These are phyloP conservation scores for Dermochelys coriacea DNA, from an alignment of 2,797 vertebrate species.

Conservation along the genomic window DNA sequence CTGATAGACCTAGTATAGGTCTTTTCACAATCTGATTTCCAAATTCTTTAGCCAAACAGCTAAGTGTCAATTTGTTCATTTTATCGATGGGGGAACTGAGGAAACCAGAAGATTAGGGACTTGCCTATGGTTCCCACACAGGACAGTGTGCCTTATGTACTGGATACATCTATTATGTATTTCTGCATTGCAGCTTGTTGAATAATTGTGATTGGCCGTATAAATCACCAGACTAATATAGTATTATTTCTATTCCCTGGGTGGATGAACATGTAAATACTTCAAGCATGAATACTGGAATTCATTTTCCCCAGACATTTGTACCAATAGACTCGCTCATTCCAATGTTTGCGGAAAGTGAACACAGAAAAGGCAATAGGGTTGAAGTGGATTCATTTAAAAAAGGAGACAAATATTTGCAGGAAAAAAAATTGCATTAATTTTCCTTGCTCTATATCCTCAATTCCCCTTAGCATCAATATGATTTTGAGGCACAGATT, in stretches of 20 bases:
- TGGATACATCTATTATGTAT: neutral
- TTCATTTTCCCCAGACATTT: neutral
- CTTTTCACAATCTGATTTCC: neutral
- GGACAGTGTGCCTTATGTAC: neutral
- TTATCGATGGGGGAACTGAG: neutral
- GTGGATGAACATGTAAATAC: neutral
- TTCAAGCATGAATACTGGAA: neutral
- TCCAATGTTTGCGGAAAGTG: neutral
- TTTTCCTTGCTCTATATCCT: conserved; percentile 35
- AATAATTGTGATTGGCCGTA: neutral
- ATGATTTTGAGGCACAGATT: conserved; percentile 20
- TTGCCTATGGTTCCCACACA: neutral
- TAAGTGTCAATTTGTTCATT: neutral
- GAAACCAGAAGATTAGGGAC: neutral
- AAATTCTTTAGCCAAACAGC: neutral
- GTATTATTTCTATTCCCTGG: neutral
- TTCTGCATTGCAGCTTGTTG: neutral
- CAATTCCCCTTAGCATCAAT: conserved; percentile 18
- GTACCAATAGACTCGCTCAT: conserved; percentile 2
- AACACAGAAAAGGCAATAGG: conserved; percentile 44
- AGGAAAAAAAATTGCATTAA: conserved; percentile 44
- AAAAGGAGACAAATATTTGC: conserved; percentile 37
- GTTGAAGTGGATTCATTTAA: conserved; percentile 44
- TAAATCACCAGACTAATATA: neutral
- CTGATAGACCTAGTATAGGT: neutral